Evolutionary conservation across 2,797 vertebrate species (phyloP), one percentile per base, ranked within the genome.

Genomic region (Melanitta fusca): DNA sequence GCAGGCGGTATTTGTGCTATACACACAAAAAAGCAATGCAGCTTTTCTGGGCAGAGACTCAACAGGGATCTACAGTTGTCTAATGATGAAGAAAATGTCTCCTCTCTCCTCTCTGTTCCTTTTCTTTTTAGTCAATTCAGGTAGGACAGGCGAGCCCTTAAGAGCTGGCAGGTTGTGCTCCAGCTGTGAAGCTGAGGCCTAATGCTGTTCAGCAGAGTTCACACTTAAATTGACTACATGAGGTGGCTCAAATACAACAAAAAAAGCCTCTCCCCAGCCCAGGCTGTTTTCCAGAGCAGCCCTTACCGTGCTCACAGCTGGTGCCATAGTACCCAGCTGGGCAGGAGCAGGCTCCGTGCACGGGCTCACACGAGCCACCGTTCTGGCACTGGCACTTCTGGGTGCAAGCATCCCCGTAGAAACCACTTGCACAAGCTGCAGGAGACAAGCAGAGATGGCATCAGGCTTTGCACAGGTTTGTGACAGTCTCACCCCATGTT

Each of bases 251-350:
- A 32, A 57, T 6, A 54, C 10, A 36, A 32, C 61, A 51, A 8
- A n/a, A 14, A 14, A 54, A 11, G 0, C 13, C 56, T 49, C 45
- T 43, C 27, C 53, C 34, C 77, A 51, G 39, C 47, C 36, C 56
- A 3, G 6, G 32, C 4, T 7, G 6, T 16, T 2, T 0, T 1
- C 28, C 8, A 14, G 51, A 14, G 79, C 58, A 41, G 75, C 28
- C n/a, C 81, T 89, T 92, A 98, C 98, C 97, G 11, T 96, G 97
- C 70, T 96, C 95, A 19, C 98, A 98, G 88, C 66, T 88, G 89
- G 68, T 54, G 79, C 98, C 97, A 0, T 82, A 80, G 92, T 96
- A 98, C 24, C 98, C 97, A 0, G 95, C 36, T 0, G 70, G 91
- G 82, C 98, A 98, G 72, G 75, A 54, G 28, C 98, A 98, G 80